phyloP scores from a whole-genome alignment of 2,113 vertebrate species.

The Stigmatopora argus region DNA sequence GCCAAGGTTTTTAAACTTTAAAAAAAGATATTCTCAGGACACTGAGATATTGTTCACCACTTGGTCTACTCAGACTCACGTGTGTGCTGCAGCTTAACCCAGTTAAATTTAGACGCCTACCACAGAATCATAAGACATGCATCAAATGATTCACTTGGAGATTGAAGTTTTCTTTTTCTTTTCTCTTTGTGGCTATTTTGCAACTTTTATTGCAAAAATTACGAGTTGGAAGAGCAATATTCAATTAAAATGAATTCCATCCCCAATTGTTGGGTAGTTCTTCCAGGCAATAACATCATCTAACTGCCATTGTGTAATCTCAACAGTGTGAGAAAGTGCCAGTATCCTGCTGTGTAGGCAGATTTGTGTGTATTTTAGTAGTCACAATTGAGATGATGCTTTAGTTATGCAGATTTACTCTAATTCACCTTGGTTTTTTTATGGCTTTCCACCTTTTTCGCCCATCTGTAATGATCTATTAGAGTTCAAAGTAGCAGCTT shows the following conservation, averaged over 20 bases:
- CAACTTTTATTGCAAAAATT: no score
- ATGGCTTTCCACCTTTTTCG: background rate
- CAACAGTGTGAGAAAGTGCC: slow-evolving; percentile 10
- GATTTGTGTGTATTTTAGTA: slow-evolving; percentile 1
- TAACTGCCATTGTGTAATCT: slow-evolving; percentile 22
- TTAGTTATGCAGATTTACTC: slow-evolving; percentile 3
- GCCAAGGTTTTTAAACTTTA: slow-evolving; percentile 9
- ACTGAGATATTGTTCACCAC: background rate
- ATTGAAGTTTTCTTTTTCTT: no score
- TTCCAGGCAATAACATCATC: slow-evolving; percentile 44
- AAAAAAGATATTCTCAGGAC: background rate
- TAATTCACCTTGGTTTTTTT: background rate
- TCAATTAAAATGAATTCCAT: background rate
- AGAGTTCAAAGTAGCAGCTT: slow-evolving; percentile 23
- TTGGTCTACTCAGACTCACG: background rate
- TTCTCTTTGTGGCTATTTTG: no score
- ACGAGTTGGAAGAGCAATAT: no score
- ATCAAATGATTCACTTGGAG: no score
- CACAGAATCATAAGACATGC: no score
- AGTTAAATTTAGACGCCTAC: no score
- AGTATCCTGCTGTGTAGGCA: slow-evolving; percentile 12
- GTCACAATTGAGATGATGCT: slow-evolving; percentile 6
- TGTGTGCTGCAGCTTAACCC: background rate
- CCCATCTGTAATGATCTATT: slow-evolving; percentile 14
- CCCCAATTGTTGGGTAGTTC: slow-evolving; percentile 31